These are phyloP conservation scores for Coranthus polyacanthus DNA, from an alignment of 2,797 vertebrate species.

Conservation along the genomic window DNA sequence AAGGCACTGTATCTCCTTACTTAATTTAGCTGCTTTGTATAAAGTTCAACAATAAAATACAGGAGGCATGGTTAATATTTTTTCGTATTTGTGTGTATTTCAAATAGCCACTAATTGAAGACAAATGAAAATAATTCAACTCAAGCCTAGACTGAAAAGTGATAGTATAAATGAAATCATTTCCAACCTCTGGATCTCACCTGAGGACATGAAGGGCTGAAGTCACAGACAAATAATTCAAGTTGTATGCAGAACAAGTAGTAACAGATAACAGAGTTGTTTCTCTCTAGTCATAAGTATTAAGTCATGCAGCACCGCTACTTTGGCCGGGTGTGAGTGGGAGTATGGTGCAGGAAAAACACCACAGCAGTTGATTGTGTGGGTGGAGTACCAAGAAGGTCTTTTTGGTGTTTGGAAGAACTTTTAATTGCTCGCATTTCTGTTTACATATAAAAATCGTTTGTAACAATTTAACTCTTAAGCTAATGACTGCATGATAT, in stretches of 20 bases:
- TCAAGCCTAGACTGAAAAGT: too few relatives aligned
- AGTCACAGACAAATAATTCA: too few relatives aligned
- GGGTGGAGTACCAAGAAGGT: neutral
- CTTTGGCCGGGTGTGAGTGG: slow-evolving; percentile 16
- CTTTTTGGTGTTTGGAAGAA: neutral
- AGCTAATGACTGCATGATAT: neutral
- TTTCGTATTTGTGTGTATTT: too few relatives aligned
- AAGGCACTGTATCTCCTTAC: too few relatives aligned
- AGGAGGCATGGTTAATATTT: too few relatives aligned
- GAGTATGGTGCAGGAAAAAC: slow-evolving; percentile 1
- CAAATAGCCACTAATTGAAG: too few relatives aligned
- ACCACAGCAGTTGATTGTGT: neutral
- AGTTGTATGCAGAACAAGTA: neutral
- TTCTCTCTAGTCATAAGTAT: slow-evolving; percentile 7
- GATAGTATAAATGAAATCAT: too few relatives aligned
- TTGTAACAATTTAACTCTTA: neutral
- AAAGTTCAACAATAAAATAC: too few relatives aligned
- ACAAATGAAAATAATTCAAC: too few relatives aligned
- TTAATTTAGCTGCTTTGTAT: too few relatives aligned
- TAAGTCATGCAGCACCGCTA: slow-evolving; percentile 4
- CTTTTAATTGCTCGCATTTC: neutral
- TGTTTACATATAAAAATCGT: neutral
- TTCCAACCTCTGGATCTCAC: too few relatives aligned
- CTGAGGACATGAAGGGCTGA: too few relatives aligned
- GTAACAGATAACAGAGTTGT: slow-evolving; percentile 1